Conservation (phyloP, 2,113 vertebrate genomes). For the Salvelinus alpinus region DNA sequence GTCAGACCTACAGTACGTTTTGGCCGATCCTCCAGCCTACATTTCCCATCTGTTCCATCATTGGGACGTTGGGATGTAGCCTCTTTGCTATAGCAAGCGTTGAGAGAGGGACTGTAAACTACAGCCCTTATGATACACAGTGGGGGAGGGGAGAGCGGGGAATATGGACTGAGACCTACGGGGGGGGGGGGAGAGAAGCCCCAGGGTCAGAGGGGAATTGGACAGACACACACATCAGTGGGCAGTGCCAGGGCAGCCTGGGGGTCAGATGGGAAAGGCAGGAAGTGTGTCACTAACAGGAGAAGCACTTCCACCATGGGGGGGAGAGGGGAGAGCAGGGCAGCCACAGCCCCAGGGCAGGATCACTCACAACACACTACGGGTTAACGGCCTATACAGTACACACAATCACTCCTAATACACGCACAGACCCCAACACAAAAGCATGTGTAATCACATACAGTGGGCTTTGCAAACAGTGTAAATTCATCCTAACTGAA, state of each 20-base stretch:
- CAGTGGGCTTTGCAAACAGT: not conserved
- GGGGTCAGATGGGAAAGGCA: not conserved
- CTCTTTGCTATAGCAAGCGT: too few relatives aligned
- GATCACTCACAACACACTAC: not conserved
- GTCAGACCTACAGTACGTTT: too few relatives aligned
- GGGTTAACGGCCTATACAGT: not conserved
- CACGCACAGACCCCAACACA: not conserved
- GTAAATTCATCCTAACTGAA: too few relatives aligned
- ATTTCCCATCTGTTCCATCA: too few relatives aligned
- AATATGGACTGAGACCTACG: too few relatives aligned
- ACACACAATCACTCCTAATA: not conserved
- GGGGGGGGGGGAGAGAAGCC: too few relatives aligned
- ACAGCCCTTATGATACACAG: too few relatives aligned
- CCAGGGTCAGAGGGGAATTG: not conserved
- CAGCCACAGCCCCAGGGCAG: not conserved
- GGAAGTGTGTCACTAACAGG: constrained; percentile 33
- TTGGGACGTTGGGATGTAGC: too few relatives aligned
- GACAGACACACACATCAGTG: not conserved
- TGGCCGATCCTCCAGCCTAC: too few relatives aligned
- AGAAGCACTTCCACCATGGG: constrained; percentile 12
- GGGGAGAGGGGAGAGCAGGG: constrained; percentile 6
- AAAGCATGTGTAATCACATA: too few relatives aligned
- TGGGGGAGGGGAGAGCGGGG: too few relatives aligned
- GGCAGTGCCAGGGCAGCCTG: constrained; percentile 13
- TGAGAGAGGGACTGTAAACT: too few relatives aligned